These are phyloP conservation scores for Aphyosemion australe DNA, from an alignment of 2,113 vertebrate genomes.

Conservation along the genomic window DNA sequence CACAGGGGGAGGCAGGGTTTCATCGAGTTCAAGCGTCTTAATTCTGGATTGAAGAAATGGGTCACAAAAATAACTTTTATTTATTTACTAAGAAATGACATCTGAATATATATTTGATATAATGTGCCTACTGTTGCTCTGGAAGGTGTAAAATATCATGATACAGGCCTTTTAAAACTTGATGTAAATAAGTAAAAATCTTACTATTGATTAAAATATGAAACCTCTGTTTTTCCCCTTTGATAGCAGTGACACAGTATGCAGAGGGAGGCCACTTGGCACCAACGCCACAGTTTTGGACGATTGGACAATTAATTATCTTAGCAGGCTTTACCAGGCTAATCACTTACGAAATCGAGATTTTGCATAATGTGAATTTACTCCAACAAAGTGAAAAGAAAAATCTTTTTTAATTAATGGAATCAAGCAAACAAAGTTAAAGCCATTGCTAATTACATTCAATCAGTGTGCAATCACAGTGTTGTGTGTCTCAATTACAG, in stretches of 20 bases:
- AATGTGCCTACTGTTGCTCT: too few species aligned
- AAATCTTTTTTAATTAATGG: conserved; percentile 66
- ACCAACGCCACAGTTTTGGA: conserved; percentile 37
- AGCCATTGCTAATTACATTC: conserved; percentile 68
- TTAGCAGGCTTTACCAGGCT: conserved; percentile 30
- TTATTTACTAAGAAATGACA: too few species aligned
- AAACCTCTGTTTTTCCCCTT: neutral
- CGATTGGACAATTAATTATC: conserved; percentile 61
- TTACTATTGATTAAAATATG: conserved; percentile 1
- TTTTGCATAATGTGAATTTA: conserved; percentile 39
- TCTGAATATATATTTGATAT: too few species aligned
- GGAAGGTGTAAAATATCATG: too few species aligned
- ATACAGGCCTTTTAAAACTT: neutral
- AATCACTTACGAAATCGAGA: conserved; percentile 65
- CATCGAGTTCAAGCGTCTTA: too few species aligned
- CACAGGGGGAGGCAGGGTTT: too few species aligned
- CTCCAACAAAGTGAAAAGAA: conserved; percentile 36
- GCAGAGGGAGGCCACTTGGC: conserved; percentile 12
- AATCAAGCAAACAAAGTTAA: conserved; percentile 66
- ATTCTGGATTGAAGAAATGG: too few species aligned
- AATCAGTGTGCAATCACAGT: conserved; percentile 70
- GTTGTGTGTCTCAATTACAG: conserved; percentile 71
- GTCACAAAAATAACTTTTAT: too few species aligned
- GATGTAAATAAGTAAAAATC: neutral
- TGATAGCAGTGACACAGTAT: neutral